phyloP scores from a whole-genome alignment of 1,140 invertebrate genomes.

The Eriocheir sinensis region DNA sequence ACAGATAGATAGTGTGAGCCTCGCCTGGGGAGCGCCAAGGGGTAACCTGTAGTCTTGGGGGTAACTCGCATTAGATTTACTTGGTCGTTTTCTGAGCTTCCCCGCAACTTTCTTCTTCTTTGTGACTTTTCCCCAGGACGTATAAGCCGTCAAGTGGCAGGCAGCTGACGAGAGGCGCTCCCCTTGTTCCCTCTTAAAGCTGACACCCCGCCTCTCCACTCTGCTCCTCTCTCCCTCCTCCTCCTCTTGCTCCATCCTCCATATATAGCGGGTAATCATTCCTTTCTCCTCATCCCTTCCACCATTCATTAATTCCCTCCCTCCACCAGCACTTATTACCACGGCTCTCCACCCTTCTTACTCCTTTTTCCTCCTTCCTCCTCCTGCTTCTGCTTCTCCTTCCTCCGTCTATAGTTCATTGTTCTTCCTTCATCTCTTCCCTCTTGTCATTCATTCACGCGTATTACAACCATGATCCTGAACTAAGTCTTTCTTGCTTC shows the following conservation, averaged over 20 bases:
- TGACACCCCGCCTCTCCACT: not conserved
- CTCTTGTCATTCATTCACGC: not conserved
- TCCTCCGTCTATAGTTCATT: not conserved
- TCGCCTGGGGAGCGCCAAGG: not conserved
- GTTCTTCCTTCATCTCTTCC: too few relatives aligned
- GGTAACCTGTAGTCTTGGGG: not conserved
- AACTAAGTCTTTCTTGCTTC: too few relatives aligned
- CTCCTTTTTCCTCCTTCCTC: not conserved
- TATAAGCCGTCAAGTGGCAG: conserved; percentile 1
- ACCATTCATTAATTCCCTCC: not conserved
- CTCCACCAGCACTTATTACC: not conserved
- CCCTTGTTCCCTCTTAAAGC: conserved; percentile 3
- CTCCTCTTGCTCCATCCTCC: not conserved
- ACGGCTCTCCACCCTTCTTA: not conserved
- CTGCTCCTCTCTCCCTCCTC: conserved; percentile 9
- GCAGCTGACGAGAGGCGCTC: not conserved
- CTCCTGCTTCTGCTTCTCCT: too few relatives aligned
- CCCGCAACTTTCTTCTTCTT: not conserved
- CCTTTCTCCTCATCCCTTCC: not conserved
- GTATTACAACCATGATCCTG: not conserved
- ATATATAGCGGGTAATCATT: too few relatives aligned
- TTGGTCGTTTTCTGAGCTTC: not conserved
- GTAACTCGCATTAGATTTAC: not conserved
- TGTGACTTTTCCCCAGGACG: too few relatives aligned
- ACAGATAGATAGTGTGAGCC: not conserved